Evolutionary conservation across 2,113 vertebrate genomes (phyloP).

Genomic region (Zonotrichia leucophrys): DNA sequence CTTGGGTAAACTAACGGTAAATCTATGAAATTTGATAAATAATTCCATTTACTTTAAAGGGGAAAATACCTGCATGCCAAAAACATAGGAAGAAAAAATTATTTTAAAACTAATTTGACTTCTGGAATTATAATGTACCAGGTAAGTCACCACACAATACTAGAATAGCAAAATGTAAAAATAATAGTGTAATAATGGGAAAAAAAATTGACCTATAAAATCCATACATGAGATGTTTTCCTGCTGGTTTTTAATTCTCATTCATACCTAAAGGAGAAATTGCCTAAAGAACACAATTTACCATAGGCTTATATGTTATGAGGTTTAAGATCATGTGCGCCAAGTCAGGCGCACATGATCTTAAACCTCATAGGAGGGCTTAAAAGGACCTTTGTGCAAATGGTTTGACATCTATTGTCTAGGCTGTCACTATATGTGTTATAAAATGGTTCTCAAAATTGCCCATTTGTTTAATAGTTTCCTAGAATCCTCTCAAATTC

Average conservation of each 20-base stretch:
- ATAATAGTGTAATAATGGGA: background rate
- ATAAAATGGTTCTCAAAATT: slow-evolving; percentile 17
- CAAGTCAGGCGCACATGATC: too few relatives aligned
- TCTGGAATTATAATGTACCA: background rate
- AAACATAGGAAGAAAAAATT: background rate
- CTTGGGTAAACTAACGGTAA: background rate
- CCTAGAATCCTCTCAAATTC: slow-evolving; percentile 46
- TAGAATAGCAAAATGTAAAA: background rate
- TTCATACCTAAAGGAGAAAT: background rate
- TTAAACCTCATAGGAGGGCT: too few relatives aligned
- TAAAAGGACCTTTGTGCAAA: background rate
- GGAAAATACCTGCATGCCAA: background rate
- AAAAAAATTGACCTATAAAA: background rate
- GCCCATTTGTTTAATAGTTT: slow-evolving; percentile 43
- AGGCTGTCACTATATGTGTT: background rate
- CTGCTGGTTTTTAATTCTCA: background rate
- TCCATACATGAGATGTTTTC: fast-evolving
- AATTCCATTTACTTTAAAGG: background rate
- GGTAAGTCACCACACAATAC: background rate
- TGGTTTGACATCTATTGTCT: background rate
- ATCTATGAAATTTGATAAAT: background rate
- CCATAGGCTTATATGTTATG: background rate
- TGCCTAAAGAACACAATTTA: background rate
- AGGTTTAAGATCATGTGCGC: background rate
- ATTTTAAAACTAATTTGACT: background rate